These are phyloP conservation scores for Drosophila novamexicana DNA, from an alignment of 1,140 invertebrate species.

Conservation along the genomic window DNA sequence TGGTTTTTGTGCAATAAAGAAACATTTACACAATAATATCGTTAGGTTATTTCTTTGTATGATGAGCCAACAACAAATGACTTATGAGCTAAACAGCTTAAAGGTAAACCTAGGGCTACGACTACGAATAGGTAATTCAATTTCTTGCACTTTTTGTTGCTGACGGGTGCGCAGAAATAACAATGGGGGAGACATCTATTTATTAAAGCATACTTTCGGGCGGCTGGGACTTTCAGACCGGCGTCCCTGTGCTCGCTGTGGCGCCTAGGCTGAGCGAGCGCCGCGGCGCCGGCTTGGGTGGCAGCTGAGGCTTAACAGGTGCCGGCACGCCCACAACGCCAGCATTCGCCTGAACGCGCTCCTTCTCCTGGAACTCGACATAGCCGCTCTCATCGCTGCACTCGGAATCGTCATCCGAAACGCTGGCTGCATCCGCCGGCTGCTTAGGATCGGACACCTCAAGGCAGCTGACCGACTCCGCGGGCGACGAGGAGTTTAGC, in stretches of 20 bases:
- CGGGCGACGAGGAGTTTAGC: slow-evolving; percentile 50
- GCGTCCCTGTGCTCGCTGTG: slow-evolving; percentile 25
- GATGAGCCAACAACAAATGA: slow-evolving; percentile 77
- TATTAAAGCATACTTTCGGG: slow-evolving; percentile 64
- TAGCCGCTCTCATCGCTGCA: slow-evolving; percentile 86
- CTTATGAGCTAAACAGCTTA: slow-evolving; percentile 45
- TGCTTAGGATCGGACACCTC: slow-evolving; percentile 41
- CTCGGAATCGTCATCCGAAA: slow-evolving; percentile 71
- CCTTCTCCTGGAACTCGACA: slow-evolving; percentile 85
- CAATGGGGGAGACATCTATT: slow-evolving; percentile 47
- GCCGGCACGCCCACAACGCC: slow-evolving; percentile 17
- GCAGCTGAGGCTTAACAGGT: slow-evolving; percentile 62
- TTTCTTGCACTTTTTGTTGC: slow-evolving; percentile 64
- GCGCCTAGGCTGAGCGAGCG: slow-evolving; percentile 56
- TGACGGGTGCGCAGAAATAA: slow-evolving; percentile 75
- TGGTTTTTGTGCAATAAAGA: slow-evolving; percentile 31
- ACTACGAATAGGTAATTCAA: slow-evolving; percentile 58
- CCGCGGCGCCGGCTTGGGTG: slow-evolving; percentile 75
- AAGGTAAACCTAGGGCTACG: slow-evolving; percentile 41
- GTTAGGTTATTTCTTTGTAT: slow-evolving; percentile 61
- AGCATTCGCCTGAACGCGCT: slow-evolving; percentile 35
- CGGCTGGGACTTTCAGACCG: slow-evolving; percentile 25
- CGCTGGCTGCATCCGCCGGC: slow-evolving; percentile 18
- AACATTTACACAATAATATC: slow-evolving; percentile 59
- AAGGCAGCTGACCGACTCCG: slow-evolving; percentile 40